These are phyloP conservation scores for Drosophila parthenogenetica DNA, from an alignment of 2,888 invertebrate genomes.

Conservation along the genomic window DNA sequence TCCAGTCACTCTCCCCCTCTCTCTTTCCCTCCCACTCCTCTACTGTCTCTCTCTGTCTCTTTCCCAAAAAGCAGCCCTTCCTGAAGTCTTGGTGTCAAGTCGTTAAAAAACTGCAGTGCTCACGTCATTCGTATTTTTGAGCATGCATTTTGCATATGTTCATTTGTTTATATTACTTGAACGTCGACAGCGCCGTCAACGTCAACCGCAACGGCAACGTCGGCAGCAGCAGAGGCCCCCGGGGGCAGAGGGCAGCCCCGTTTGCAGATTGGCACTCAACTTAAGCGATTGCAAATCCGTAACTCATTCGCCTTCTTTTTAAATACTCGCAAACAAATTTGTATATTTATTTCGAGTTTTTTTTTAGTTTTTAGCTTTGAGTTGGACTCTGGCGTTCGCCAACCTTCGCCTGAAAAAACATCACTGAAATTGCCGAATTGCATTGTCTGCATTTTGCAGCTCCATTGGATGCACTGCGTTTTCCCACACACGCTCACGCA, in stretches of 20 bases:
- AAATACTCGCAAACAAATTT: constrained; percentile 71
- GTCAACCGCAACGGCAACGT: constrained; percentile 6
- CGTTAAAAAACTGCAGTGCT: constrained; percentile 74
- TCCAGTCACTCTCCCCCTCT: constrained; percentile 58
- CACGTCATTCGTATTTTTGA: constrained; percentile 50
- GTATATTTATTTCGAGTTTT: constrained; percentile 25
- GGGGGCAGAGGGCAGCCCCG: constrained; percentile 41
- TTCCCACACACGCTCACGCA: constrained; percentile 61
- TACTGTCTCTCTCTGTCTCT: not conserved
- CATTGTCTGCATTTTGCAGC: constrained; percentile 28
- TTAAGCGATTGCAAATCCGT: constrained; percentile 82
- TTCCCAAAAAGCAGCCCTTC: constrained; percentile 2
- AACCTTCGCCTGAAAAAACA: constrained; percentile 55
- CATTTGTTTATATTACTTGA: constrained; percentile 76
- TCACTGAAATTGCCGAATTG: constrained; percentile 60
- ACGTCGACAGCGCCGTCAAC: not conserved
- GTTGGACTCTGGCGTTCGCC: constrained; percentile 29
- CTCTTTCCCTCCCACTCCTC: not conserved
- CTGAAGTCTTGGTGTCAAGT: constrained; percentile 67
- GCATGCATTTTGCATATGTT: constrained; percentile 79
- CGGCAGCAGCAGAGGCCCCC: constrained; percentile 4
- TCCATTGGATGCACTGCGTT: constrained; percentile 46
- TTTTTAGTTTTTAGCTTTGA: not conserved
- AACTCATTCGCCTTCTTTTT: constrained; percentile 76
- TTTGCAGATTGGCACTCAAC: constrained; percentile 75